Evolutionary conservation across 2,888 invertebrate species (phyloP).

Genomic region (Rhagium mordax): DNA sequence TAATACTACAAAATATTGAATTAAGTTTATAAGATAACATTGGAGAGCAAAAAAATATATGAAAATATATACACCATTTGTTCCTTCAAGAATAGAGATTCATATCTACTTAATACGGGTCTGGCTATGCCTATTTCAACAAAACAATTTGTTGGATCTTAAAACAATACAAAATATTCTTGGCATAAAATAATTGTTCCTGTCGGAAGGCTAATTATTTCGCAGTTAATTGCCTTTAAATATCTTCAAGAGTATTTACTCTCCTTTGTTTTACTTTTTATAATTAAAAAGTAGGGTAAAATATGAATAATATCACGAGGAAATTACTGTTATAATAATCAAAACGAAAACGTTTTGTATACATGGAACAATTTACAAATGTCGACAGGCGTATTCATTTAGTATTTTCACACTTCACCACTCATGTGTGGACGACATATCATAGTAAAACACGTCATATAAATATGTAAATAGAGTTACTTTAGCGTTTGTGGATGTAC

Average conservation of each 20-base stretch:
- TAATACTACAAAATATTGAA: no score
- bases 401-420: constrained; percentile 66
- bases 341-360: constrained; percentile 45
- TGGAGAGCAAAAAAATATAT: no score
- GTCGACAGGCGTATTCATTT: constrained; percentile 60
- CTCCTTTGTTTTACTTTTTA: constrained; percentile 35
- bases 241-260: constrained; percentile 28
- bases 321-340: constrained; percentile 39
- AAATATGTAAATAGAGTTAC: constrained; percentile 66
- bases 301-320: constrained; percentile 28
- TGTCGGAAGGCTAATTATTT: constrained; percentile 28
- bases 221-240: constrained; percentile 33
- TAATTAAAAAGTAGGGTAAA: constrained; percentile 32
- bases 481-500: constrained; percentile 62
- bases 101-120: not conserved
- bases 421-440: constrained; percentile 65
- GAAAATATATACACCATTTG: no score
- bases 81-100: no score
- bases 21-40: no score
- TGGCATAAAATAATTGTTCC: constrained; percentile 29
- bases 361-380: constrained; percentile 52
- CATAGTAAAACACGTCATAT: constrained; percentile 64
- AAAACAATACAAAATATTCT: constrained; percentile 32
- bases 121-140: not conserved
- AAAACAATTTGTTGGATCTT: constrained; percentile 14